These are phyloP conservation scores for Odontamblyopus lacepedii DNA, from an alignment of 2,797 vertebrate genomes.

Conservation along the genomic window DNA sequence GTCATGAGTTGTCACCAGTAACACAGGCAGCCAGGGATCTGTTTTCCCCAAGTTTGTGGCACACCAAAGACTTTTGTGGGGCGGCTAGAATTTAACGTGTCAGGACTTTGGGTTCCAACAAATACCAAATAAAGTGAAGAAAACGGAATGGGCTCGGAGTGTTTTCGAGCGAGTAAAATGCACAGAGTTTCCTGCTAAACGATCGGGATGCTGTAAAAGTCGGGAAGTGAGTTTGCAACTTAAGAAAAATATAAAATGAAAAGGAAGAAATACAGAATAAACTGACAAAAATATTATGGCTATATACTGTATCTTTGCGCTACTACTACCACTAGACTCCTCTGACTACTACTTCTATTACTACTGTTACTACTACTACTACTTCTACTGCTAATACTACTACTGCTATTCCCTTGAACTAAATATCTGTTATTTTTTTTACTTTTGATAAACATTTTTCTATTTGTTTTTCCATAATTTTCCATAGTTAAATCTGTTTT, in stretches of 20 bases:
- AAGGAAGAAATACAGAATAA: not conserved
- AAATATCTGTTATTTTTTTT: too few relatives aligned
- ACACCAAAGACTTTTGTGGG: slow-evolving; percentile 60
- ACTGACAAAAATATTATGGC: not conserved
- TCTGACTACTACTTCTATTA: too few relatives aligned
- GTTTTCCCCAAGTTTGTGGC: slow-evolving; percentile 50
- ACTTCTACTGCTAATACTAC: too few relatives aligned
- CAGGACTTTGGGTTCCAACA: slow-evolving; percentile 40
- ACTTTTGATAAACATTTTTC: too few relatives aligned
- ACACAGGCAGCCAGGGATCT: slow-evolving; percentile 59
- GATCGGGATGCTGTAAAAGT: slow-evolving; percentile 1
- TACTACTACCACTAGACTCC: not conserved
- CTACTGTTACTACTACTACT: too few relatives aligned
- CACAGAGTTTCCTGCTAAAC: not conserved
- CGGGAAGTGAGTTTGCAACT: not conserved
- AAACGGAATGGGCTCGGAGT: slow-evolving; percentile 2
- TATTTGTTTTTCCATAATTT: too few relatives aligned
- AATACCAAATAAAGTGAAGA: slow-evolving; percentile 20
- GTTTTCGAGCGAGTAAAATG: slow-evolving; percentile 1
- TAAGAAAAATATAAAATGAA: not conserved
- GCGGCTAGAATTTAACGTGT: slow-evolving; percentile 55
- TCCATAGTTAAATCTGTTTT: too few relatives aligned
- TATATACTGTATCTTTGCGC: too few relatives aligned
- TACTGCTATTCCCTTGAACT: too few relatives aligned
- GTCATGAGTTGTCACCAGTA: slow-evolving; percentile 60